Evolutionary conservation across 2,113 vertebrate genomes (phyloP).

Genomic region (Bubo scandiacus): DNA sequence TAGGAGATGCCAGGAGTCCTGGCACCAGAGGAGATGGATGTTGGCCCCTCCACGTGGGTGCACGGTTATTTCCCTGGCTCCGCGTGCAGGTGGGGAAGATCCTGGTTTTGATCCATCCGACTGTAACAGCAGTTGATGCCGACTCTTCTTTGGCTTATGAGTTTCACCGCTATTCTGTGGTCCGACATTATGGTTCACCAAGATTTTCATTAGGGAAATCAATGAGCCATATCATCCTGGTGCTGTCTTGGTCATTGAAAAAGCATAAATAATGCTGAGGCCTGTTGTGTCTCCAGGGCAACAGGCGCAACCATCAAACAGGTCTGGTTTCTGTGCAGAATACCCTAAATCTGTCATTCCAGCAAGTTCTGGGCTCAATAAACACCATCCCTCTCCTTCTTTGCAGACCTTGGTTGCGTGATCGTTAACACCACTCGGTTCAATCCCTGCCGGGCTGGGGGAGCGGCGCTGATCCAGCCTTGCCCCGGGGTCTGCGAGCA

Average conservation of each 20-base stretch:
- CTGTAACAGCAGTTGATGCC: fast-evolving
- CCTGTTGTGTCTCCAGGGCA: constrained; percentile 11
- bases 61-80: neutral
- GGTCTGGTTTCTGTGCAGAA: neutral
- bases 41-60: fast-evolving
- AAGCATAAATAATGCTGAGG: neutral
- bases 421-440: fast-evolving
- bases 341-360: neutral
- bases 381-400: neutral
- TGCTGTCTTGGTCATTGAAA: neutral
- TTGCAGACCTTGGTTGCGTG: fast-evolving
- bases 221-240: neutral
- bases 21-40: neutral
- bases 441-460: neutral
- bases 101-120: neutral
- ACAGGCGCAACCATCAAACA: neutral
- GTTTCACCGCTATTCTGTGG: neutral
- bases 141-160: neutral
- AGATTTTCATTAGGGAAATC: constrained; percentile 28
- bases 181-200: neutral
- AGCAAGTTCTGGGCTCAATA: neutral
- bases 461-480: neutral
- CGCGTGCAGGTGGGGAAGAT: neutral
- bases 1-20: neutral
- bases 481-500: fast-evolving